These are phyloP conservation scores for Macropus fuliginosus DNA, from an alignment of 2,797 vertebrate genomes.

Conservation along the genomic window DNA sequence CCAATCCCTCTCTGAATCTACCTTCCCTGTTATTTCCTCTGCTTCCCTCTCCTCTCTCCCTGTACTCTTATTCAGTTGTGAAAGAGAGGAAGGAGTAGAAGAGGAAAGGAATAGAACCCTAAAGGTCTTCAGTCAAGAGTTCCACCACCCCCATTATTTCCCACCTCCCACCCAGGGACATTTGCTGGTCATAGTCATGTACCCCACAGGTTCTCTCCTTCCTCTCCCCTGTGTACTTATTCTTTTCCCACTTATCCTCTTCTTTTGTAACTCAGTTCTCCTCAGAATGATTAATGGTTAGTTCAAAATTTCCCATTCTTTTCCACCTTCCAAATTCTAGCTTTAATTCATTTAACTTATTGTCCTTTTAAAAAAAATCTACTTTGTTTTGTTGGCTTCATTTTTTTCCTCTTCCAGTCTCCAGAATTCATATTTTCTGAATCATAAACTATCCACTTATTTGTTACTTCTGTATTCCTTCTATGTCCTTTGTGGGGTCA, in stretches of 20 bases:
- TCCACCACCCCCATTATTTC: not conserved
- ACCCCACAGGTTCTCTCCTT: too few species aligned
- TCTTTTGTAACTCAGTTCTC: not conserved
- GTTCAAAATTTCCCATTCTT: not conserved
- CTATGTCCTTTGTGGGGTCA: not conserved
- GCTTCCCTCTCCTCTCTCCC: not conserved
- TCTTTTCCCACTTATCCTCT: not conserved
- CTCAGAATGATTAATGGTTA: not conserved
- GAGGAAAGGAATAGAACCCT: not conserved
- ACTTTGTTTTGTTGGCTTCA: not conserved
- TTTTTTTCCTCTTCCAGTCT: not conserved
- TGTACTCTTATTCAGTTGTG: not conserved
- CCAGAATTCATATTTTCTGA: not conserved
- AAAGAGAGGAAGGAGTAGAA: not conserved
- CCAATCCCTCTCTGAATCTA: not conserved
- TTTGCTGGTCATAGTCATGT: not conserved
- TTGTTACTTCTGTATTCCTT: not conserved
- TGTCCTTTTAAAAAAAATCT: not conserved
- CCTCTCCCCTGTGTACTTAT: not conserved
- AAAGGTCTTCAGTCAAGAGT: not conserved
- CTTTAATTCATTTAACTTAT: not conserved
- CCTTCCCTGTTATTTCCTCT: not conserved
- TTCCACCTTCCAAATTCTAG: not conserved
- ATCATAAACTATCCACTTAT: not conserved
- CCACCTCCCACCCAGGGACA: not conserved